Evolutionary conservation across 2,888 invertebrate genomes (phyloP).

Genomic region (Drosophila longiperda): DNA sequence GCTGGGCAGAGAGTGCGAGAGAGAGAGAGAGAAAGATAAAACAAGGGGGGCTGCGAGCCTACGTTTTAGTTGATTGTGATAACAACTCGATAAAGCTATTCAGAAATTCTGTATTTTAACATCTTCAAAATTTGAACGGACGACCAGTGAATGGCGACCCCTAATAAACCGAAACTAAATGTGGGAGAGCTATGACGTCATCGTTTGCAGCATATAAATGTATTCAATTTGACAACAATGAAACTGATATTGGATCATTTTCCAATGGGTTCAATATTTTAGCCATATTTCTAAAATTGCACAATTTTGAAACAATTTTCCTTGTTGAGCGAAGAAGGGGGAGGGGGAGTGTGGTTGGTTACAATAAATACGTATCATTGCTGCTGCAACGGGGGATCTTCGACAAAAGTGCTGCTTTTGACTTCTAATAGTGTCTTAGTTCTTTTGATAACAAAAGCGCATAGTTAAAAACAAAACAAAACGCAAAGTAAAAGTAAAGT

Average conservation of each 20-base stretch:
- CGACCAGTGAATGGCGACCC: constrained; percentile 8
- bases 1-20: constrained; percentile 26
- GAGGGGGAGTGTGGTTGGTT: constrained; percentile 2
- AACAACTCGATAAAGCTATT: constrained; percentile 29
- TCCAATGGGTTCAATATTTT: not conserved
- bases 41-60: constrained; percentile 18
- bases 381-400: constrained; percentile 38
- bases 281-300: not conserved
- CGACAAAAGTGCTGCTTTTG: not conserved
- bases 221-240: not conserved
- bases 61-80: constrained; percentile 9
- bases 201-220: constrained; percentile 15
- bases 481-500: constrained; percentile 28
- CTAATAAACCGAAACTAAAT: constrained; percentile 1
- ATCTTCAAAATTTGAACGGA: constrained; percentile 9
- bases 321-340: not conserved
- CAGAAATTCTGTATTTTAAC: constrained; percentile 5
- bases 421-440: constrained; percentile 8
- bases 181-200: constrained; percentile 16
- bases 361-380: constrained; percentile 10
- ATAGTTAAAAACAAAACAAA: not conserved
- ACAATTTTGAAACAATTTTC: not conserved
- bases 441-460: constrained; percentile 9
- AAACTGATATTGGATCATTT: not conserved
- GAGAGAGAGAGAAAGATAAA: constrained; percentile 18